Evolutionary conservation across 1,140 invertebrate species (phyloP), one percentile per base, ranked within the genome.

Genomic region (Bactericera cockerelli): DNA sequence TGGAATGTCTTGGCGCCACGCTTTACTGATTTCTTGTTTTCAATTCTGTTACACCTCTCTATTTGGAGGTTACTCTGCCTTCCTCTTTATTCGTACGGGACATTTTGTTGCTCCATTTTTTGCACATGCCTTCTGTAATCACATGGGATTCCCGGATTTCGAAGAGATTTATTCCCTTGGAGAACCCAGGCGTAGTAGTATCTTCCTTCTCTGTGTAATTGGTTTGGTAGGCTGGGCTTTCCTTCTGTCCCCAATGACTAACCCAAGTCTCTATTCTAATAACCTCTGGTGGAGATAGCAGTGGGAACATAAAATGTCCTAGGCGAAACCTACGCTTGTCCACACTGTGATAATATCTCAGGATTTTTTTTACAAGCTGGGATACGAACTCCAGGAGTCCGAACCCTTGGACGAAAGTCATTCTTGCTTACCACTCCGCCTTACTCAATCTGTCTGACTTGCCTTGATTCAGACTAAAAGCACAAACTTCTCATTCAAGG

Each of bases 101-200:
- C 91, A 96, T 70, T 80, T 95, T 66, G 74, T 84, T 16, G 88
- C 91, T 10, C 86, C 89, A n/a, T 81, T 95, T 63, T 68, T 91
- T 11, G 90, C 83, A 4, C 93, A 96, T 70, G 84, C 89, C 1
- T 94, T 96, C 70, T 97, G 93, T 71, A 96, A 97, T 74, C 86
- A 91, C 69, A 95, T 97, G 88, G 93, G 93, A 24, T 86, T 96
- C 66, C 93, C 93, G 0, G 88, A 94, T 69, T 77, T 96, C 62
- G 75, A 76, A 2, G 89, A 92, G 69, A 75, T 95, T 2, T 69
- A 79, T 39, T 77, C 79, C 21, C 84, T 85, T 66, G 76, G 81
- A 57, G 73, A 79, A 25, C 75, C 78, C 4, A 65, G 77, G 19
- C 79, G 87, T 64, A 76, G 79, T 58, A 71, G 79, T 11, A 70